These are phyloP conservation scores for Drosophila sp. DNA, from an alignment of 1,140 invertebrate species.

Conservation along the genomic window DNA sequence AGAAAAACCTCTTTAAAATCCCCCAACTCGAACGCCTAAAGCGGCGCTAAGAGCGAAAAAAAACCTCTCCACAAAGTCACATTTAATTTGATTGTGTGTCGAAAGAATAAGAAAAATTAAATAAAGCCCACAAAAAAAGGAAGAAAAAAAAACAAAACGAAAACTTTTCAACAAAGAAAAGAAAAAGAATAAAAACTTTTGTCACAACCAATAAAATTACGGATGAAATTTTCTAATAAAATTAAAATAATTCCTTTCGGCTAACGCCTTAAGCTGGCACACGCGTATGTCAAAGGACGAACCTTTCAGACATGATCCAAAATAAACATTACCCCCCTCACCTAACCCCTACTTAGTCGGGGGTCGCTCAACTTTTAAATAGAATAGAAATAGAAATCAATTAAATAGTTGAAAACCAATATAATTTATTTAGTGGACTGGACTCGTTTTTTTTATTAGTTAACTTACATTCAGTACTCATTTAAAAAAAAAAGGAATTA, in stretches of 20 bases:
- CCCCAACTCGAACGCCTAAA: background rate
- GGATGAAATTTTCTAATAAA: slow-evolving; percentile 47
- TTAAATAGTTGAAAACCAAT: no score
- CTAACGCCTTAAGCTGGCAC: background rate
- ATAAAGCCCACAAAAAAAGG: slow-evolving; percentile 26
- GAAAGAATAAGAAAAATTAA: slow-evolving; percentile 26
- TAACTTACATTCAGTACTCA: slow-evolving; percentile 4
- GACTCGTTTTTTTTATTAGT: background rate
- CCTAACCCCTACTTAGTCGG: no score
- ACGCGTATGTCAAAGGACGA: background rate
- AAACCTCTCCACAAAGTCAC: slow-evolving; percentile 48
- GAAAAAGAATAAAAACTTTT: slow-evolving; percentile 28
- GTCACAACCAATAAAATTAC: slow-evolving; percentile 50
- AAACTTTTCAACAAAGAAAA: slow-evolving; percentile 37
- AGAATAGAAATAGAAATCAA: no score
- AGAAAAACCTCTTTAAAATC: slow-evolving; percentile 1
- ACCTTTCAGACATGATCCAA: slow-evolving; percentile 2
- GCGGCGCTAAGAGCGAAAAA: background rate
- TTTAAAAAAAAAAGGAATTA: background rate
- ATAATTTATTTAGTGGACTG: no score
- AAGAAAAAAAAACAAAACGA: slow-evolving; percentile 17
- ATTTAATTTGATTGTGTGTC: slow-evolving; percentile 67
- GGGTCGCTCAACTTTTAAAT: no score
- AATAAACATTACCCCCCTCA: background rate
- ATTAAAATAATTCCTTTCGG: slow-evolving; percentile 54